A percentile compares a stretch with the other conserved stretches of the same genome.
phyloP scores from a whole-genome alignment of 1,140 invertebrate species.

The Andricus grossulariae region DNA sequence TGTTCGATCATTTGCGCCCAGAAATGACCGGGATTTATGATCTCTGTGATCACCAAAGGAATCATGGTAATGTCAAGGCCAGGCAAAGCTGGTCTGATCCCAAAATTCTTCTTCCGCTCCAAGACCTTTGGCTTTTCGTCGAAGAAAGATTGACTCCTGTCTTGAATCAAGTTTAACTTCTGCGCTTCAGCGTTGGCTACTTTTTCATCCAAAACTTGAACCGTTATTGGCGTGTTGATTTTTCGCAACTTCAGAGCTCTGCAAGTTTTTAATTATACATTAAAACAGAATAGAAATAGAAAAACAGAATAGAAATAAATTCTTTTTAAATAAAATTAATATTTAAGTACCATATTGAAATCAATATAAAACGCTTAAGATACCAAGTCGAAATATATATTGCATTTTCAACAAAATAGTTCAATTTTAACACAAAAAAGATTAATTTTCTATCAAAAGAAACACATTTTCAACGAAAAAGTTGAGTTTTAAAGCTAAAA shows the following conservation, averaged over 20 bases:
- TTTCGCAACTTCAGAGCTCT: constrained; percentile 86
- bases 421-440: too few relatives aligned
- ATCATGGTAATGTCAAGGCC: constrained; percentile 70
- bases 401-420: too few relatives aligned
- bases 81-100: constrained; percentile 71
- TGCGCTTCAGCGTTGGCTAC: constrained; percentile 39
- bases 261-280: constrained; percentile 71
- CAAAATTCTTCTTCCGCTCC: constrained; percentile 16
- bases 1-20: constrained; percentile 78
- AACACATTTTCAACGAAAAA: too few relatives aligned
- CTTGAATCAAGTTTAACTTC: constrained; percentile 32
- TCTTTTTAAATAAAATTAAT: too few relatives aligned
- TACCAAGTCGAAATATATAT: too few relatives aligned
- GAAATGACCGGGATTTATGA: constrained; percentile 78
- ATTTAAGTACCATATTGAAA: too few relatives aligned
- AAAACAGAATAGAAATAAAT: too few relatives aligned
- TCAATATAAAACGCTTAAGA: too few relatives aligned
- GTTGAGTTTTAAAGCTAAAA: too few relatives aligned
- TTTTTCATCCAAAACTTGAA: constrained; percentile 74
- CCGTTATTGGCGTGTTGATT: constrained; percentile 70
- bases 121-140: not conserved
- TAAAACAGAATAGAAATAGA: too few relatives aligned
- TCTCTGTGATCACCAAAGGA: constrained; percentile 62
- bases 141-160: not conserved
- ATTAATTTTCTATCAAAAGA: too few relatives aligned